A percentile compares a stretch with the other conserved stretches of the same genome.
These are phyloP conservation scores for Malaclemys terrapin DNA, from an alignment of 2,113 vertebrate species.

Conservation along the genomic window DNA sequence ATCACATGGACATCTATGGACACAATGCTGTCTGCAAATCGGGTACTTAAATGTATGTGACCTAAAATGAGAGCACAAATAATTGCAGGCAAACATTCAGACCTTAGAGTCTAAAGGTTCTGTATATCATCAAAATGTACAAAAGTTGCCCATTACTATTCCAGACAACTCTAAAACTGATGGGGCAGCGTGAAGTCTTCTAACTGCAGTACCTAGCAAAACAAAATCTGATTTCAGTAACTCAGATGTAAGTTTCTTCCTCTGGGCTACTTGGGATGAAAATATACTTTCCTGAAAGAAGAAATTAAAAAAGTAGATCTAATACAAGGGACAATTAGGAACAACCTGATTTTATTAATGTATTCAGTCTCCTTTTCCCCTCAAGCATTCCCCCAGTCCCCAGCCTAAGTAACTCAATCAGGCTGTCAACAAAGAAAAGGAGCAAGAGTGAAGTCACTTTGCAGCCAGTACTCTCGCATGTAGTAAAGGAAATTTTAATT, in stretches of 20 bases:
- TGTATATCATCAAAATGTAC: neutral
- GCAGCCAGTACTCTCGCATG: no score
- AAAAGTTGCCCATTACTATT: neutral
- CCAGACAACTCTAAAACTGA: neutral
- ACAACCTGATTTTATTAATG: no score
- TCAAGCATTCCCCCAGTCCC: no score
- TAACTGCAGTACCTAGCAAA: neutral
- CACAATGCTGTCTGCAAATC: neutral
- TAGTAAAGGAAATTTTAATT: no score
- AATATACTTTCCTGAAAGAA: neutral
- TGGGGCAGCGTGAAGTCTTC: fast-evolving
- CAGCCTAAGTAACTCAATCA: no score
- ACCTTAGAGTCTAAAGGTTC: neutral
- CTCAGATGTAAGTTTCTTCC: neutral
- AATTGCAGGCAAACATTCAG: neutral
- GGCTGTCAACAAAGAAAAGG: no score
- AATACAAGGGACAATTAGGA: neutral
- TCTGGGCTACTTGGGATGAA: fast-evolving
- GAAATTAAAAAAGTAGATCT: neutral
- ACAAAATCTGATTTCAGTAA: neutral
- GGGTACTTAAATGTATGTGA: neutral
- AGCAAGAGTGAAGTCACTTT: no score
- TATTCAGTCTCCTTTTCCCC: no score
- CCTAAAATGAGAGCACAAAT: neutral
- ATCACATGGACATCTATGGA: neutral